Conservation (phyloP, 2,113 vertebrate genomes). For the Labeo rohita region DNA sequence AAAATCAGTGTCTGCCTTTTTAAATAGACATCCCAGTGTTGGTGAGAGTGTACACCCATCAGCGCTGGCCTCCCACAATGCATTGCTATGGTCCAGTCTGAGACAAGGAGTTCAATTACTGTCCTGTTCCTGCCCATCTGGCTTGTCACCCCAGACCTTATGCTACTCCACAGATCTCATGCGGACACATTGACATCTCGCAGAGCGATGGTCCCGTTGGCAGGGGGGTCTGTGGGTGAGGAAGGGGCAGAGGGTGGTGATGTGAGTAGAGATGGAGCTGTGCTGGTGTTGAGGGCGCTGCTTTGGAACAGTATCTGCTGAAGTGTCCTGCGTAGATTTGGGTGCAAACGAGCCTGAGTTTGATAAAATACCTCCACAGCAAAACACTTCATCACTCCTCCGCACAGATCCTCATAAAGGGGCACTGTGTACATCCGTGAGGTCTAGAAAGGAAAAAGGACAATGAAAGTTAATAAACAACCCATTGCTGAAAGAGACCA, state of each 20-base stretch:
- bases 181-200: slow-evolving; percentile 93
- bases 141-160: background rate
- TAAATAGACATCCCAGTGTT: slow-evolving; percentile 56
- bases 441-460: slow-evolving; percentile 74
- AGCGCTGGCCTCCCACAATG: background rate
- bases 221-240: slow-evolving; percentile 73
- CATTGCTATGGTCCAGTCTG: slow-evolving; percentile 37
- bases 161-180: slow-evolving; percentile 61
- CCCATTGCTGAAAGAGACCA: background rate
- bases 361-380: slow-evolving; percentile 94
- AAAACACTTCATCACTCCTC: slow-evolving; percentile 89
- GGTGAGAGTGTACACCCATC: background rate
- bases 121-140: slow-evolving; percentile 29
- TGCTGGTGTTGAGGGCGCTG: slow-evolving; percentile 46
- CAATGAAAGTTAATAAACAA: background rate
- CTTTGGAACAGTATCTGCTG: slow-evolving; percentile 91
- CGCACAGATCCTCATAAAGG: slow-evolving; percentile 93
- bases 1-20: slow-evolving; percentile 33
- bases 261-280: slow-evolving; percentile 42
- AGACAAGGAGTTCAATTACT: slow-evolving; percentile 30
- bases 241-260: slow-evolving; percentile 68
- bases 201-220: slow-evolving; percentile 80
- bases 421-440: slow-evolving; percentile 98
- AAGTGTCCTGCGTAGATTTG: slow-evolving; percentile 89
- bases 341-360: slow-evolving; percentile 91